Evolutionary conservation across 2,113 vertebrate species (phyloP).

Genomic region (Hiodon tergisus): DNA sequence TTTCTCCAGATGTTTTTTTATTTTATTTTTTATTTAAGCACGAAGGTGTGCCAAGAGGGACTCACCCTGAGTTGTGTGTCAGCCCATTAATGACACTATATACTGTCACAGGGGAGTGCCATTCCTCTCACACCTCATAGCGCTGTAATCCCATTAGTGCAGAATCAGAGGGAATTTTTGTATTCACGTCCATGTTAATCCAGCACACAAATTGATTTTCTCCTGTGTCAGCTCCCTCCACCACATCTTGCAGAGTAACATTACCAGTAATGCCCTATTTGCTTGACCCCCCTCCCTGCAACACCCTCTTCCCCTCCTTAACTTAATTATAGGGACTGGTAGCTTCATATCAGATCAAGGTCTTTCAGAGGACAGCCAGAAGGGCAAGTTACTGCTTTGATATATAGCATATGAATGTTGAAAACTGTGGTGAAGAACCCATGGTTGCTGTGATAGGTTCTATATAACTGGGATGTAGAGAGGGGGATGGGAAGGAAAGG

Average conservation of each 20-base stretch:
- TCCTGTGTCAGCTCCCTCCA: neutral
- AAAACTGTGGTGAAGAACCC: no score
- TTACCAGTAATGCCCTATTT: neutral
- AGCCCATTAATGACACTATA: slow-evolving; percentile 2
- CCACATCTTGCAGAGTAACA: neutral
- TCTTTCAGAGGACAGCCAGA: neutral
- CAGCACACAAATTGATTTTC: slow-evolving; percentile 10
- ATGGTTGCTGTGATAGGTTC: neutral
- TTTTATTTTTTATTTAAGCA: no score
- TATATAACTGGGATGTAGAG: neutral
- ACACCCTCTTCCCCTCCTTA: neutral
- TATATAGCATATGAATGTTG: neutral
- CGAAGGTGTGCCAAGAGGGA: no score
- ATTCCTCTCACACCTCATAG: neutral
- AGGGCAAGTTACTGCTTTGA: no score
- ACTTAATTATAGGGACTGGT: neutral
- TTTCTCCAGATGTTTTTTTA: no score
- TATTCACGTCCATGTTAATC: slow-evolving; percentile 13
- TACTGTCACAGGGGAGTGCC: neutral
- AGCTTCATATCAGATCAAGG: neutral
- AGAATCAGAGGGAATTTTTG: slow-evolving; percentile 6
- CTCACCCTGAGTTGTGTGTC: no score
- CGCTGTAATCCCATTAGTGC: slow-evolving; percentile 18
- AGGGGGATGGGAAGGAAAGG: neutral
- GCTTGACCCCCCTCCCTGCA: neutral